A percentile compares a stretch with the other conserved stretches of the same genome.
These are phyloP conservation scores for Zele albiditarsus DNA, from an alignment of 2,888 invertebrate species.

Conservation along the genomic window DNA sequence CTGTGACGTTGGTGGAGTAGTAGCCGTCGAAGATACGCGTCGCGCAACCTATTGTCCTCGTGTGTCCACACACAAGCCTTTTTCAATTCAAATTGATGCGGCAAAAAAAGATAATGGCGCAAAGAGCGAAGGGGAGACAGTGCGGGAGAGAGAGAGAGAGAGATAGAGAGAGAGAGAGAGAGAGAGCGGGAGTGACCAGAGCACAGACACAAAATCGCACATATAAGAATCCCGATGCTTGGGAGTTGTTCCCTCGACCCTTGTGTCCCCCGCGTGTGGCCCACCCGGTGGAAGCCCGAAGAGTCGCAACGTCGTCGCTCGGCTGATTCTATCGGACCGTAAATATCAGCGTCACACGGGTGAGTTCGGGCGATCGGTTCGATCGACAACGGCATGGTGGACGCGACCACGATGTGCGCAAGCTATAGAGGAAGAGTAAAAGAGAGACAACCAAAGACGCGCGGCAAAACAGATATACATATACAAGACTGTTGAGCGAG, in stretches of 20 bases:
- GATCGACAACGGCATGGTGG: conserved; percentile 46
- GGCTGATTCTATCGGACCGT: conserved; percentile 71
- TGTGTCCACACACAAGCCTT: conserved; percentile 66
- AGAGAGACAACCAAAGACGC: conserved; percentile 10
- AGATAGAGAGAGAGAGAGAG: conserved; percentile 6
- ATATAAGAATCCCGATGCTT: conserved; percentile 43
- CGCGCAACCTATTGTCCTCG: conserved; percentile 70
- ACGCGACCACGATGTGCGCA: conserved; percentile 3
- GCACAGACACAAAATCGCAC: conserved; percentile 19
- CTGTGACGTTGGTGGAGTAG: conserved; percentile 26
- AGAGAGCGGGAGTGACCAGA: conserved; percentile 26
- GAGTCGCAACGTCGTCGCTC: conserved; percentile 56
- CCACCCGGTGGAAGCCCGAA: conserved; percentile 32
- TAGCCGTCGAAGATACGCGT: conserved; percentile 54
- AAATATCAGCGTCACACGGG: conserved; percentile 68
- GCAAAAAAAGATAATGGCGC: conserved; percentile 63
- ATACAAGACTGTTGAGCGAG: conserved; percentile 10
- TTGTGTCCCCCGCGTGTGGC: conserved; percentile 27
- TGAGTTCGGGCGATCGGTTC: conserved; percentile 30
- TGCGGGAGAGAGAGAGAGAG: conserved; percentile 39
- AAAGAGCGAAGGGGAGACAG: not conserved
- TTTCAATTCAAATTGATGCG: conserved; percentile 72
- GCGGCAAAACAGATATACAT: conserved; percentile 7
- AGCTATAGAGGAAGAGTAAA: conserved; percentile 31
- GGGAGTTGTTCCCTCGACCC: conserved; percentile 25